Evolutionary conservation across 2,113 vertebrate genomes (phyloP), one percentile per base, ranked within the genome.

Genomic region (Thinocorus orbignyianus): DNA sequence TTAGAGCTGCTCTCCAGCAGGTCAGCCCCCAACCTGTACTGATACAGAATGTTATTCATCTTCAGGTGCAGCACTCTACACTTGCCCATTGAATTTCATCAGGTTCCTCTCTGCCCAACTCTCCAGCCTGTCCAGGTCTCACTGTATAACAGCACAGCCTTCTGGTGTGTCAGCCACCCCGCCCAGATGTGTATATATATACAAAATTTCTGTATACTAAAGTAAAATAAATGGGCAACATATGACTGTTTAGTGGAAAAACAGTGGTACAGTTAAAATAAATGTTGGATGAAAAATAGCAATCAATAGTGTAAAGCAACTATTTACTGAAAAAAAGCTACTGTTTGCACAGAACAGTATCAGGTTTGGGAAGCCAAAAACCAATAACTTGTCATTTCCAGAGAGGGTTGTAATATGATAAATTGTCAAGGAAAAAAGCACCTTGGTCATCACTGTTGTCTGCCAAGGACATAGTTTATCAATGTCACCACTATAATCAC

Each of bases 391-490:
- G 93, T 97, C 92, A 97, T 97, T 97, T 97, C 80, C 81, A 96
- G 91, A 91, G 78, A 95, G 61, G 65, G 37, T 95, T 97, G 79
- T 97, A 98, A 97, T 97, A 96, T 98, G 97, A 98, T 98, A 97
- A 98, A 98, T 98, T 96, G 97, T 97, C 91, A 97, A 93, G 82
- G 96, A 93, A 96, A 98, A 79, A 81, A 35, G 3, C 49, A 97
- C 94, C 89, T 98, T 83, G 95, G 97, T 98, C 97, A 98, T 98
- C 96, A 95, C 84, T 85, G 24, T 95, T 98, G 85, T 98, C 97
- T 97, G 46, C 80, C 95, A 97, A 97, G 95, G 96, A 94, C 96
- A 95, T 81, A 98, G 94, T 98, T 98, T 98, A 97, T 98, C 97
- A 98, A 95, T 98, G 97, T 98, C 97, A 98, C 77, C 90, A 73